Evolutionary conservation across 2,888 invertebrate genomes (phyloP).

Genomic region (Andrena minutula): DNA sequence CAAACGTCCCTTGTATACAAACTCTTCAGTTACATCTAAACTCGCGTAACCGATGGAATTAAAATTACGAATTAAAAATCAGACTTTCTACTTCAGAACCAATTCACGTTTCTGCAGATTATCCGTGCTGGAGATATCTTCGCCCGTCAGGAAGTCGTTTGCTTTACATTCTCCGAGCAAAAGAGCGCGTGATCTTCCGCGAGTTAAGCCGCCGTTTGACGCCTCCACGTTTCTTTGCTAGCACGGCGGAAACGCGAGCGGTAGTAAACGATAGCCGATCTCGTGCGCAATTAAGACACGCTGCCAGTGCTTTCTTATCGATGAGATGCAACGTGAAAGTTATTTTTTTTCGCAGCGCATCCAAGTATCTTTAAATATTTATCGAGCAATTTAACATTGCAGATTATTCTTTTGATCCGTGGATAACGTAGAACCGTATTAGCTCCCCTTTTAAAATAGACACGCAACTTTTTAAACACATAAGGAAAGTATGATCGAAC

Average conservation of each 20-base stretch:
- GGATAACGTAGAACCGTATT: conserved; percentile 11
- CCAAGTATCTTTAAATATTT: conserved; percentile 23
- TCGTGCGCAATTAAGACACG: conserved; percentile 39
- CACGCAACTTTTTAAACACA: conserved; percentile 7
- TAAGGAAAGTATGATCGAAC: conserved; percentile 19
- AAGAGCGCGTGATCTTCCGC: neutral
- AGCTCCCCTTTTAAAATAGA: conserved; percentile 5
- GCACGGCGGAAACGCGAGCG: conserved; percentile 30
- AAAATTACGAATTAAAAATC: no score
- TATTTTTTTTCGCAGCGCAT: conserved; percentile 23
- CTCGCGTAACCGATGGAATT: no score
- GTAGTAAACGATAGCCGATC: conserved; percentile 43
- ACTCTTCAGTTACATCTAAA: no score
- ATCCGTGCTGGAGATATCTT: neutral
- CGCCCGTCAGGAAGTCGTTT: neutral
- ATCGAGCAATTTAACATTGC: conserved; percentile 38
- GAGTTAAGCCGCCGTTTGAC: neutral
- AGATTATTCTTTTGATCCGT: no score
- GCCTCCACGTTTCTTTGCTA: conserved; percentile 8
- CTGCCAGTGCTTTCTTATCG: conserved; percentile 19
- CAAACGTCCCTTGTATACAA: no score
- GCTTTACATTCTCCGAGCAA: conserved; percentile 14
- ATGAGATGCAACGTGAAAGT: conserved; percentile 59
- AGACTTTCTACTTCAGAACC: neutral
- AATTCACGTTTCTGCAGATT: neutral